A percentile compares a stretch with the other conserved stretches of the same genome.
These are phyloP conservation scores for Paramormyrops kingsleyae DNA, from an alignment of 2,113 vertebrate species.

Conservation along the genomic window DNA sequence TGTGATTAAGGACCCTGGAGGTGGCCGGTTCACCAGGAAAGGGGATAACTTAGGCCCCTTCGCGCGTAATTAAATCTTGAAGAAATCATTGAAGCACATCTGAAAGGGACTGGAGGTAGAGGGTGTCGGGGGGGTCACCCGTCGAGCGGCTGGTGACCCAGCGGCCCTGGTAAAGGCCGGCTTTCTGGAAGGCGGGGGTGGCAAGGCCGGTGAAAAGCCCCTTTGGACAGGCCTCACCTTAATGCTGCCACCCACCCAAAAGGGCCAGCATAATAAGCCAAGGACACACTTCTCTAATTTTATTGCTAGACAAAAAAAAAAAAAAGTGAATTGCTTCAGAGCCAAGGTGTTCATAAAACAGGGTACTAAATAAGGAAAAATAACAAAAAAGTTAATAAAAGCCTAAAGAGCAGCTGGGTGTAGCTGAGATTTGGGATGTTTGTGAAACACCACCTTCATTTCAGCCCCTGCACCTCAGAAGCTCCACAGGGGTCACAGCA, in stretches of 20 bases:
- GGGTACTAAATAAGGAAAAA: slow-evolving; percentile 33
- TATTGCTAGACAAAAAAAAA: slow-evolving; percentile 46
- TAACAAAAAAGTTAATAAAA: slow-evolving; percentile 12
- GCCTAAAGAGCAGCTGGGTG: slow-evolving; percentile 14
- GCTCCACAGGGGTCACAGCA: not conserved
- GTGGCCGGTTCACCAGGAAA: slow-evolving; percentile 56
- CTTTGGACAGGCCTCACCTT: slow-evolving; percentile 67
- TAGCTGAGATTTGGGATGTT: slow-evolving; percentile 11
- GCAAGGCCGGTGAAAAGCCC: slow-evolving; percentile 57
- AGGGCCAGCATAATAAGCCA: slow-evolving; percentile 59
- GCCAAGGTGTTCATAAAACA: slow-evolving; percentile 46
- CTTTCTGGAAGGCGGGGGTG: slow-evolving; percentile 44
- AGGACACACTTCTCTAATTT: slow-evolving; percentile 60
- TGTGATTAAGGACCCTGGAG: slow-evolving; percentile 64
- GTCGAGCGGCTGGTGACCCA: slow-evolving; percentile 54
- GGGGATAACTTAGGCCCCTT: slow-evolving; percentile 63
- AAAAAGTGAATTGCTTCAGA: slow-evolving; percentile 58
- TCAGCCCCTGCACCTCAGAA: not conserved
- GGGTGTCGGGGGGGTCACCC: slow-evolving; percentile 25
- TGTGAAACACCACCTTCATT: not conserved
- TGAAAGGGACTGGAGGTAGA: slow-evolving; percentile 53
- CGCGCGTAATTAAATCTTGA: slow-evolving; percentile 69
- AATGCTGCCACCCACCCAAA: slow-evolving; percentile 47
- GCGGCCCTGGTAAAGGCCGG: slow-evolving; percentile 52
- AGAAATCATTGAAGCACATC: slow-evolving; percentile 71